These are phyloP conservation scores for Polypedilum pembai DNA, from an alignment of 1,140 invertebrate genomes.

Conservation along the genomic window DNA sequence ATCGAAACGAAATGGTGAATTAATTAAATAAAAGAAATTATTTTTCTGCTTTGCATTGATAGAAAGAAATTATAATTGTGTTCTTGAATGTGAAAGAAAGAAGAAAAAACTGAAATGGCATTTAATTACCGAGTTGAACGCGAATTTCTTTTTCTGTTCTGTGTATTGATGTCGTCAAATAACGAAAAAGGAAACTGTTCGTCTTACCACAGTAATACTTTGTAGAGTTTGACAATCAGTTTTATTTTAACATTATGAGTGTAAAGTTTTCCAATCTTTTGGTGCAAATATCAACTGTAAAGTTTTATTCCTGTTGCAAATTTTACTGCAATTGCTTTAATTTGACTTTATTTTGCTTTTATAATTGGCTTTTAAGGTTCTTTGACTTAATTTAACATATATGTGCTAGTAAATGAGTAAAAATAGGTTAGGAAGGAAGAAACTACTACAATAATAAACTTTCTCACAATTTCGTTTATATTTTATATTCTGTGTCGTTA, in stretches of 20 bases:
- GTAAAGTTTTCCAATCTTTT: not conserved
- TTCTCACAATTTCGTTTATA: not conserved
- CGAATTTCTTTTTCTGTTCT: too few relatives aligned
- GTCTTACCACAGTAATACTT: too few relatives aligned
- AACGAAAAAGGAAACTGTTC: too few relatives aligned
- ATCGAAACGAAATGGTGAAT: too few relatives aligned
- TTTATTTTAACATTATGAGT: conserved; percentile 7
- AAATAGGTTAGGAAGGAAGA: not conserved
- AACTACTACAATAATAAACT: not conserved
- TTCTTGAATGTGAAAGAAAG: too few relatives aligned
- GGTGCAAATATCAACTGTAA: not conserved
- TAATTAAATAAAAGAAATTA: too few relatives aligned
- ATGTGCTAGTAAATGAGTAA: not conserved
- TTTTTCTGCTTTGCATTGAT: too few relatives aligned
- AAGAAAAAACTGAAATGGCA: too few relatives aligned
- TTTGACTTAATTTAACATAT: not conserved
- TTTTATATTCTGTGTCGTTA: not conserved
- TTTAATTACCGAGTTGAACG: too few relatives aligned
- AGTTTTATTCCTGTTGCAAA: not conserved
- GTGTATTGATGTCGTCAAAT: too few relatives aligned
- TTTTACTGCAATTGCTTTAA: not conserved
- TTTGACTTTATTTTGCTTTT: not conserved
- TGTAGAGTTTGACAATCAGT: not conserved
- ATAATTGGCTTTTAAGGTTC: not conserved
- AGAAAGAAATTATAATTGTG: too few relatives aligned